Percentiles rank a stretch among this genome's conserved stretches.
Conservation (phyloP, 2,888 invertebrate species). For the Bugulina stolonifera region DNA sequence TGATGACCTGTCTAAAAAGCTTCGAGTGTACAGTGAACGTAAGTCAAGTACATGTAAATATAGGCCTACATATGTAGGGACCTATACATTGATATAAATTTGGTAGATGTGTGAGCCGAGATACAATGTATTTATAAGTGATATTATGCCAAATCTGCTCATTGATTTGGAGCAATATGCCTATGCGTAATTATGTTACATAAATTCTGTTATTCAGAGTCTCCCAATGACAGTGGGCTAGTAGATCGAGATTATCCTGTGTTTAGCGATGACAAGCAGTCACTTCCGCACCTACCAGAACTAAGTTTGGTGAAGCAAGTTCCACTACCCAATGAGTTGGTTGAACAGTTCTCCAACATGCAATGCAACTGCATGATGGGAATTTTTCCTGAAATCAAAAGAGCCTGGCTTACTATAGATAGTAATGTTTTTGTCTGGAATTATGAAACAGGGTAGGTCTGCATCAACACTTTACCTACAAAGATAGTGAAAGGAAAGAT, state of each 20-base stretch:
- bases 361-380: conserved; percentile 96
- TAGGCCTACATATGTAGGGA: no score
- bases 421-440: conserved; percentile 98
- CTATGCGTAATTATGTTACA: no score
- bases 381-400: conserved; percentile 85
- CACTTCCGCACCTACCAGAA: conserved; percentile 64
- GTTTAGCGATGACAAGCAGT: conserved; percentile 65
- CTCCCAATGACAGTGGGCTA: conserved; percentile 80
- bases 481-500: no score
- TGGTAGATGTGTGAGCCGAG: no score
- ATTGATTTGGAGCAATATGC: no score
- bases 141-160: no score
- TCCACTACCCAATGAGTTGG: conserved; percentile 83
- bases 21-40: conserved; percentile 22
- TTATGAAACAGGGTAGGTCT: conserved; percentile 74
- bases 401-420: conserved; percentile 96
- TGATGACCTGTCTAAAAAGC: conserved; percentile 17
- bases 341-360: conserved; percentile 90
- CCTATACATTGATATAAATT: no score
- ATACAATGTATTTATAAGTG: no score
- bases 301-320: conserved; percentile 75
- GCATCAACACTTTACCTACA: no score
- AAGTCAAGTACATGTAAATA: no score
- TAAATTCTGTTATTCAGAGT: no score
- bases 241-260: conserved; percentile 83